Conservation (phyloP, 2,797 vertebrate genomes). For the Manis javanica region DNA sequence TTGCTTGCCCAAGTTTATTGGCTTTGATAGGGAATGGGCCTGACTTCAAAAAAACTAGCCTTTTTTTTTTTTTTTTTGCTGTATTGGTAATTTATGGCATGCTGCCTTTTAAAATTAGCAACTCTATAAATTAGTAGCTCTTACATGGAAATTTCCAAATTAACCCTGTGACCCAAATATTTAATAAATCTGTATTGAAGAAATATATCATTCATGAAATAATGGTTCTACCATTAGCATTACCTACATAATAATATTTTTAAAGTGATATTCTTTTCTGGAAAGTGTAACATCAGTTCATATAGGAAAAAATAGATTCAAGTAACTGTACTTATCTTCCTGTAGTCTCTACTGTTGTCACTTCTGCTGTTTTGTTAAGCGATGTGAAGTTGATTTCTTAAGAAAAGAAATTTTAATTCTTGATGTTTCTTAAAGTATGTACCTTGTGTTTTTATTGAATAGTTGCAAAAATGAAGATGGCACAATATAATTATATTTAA, state of each 20-base stretch:
- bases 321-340: slow-evolving; percentile 61
- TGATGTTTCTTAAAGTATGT: slow-evolving; percentile 68
- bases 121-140: slow-evolving; percentile 73
- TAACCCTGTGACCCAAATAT: slow-evolving; percentile 71
- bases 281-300: slow-evolving; percentile 71
- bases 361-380: slow-evolving; percentile 68
- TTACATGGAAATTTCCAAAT: slow-evolving; percentile 75
- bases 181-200: slow-evolving; percentile 72
- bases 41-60: slow-evolving; percentile 45
- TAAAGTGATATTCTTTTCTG: slow-evolving; percentile 64
- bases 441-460: neutral
- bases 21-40: slow-evolving; percentile 70
- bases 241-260: slow-evolving; percentile 70
- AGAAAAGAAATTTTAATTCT: slow-evolving; percentile 72
- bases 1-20: slow-evolving; percentile 59
- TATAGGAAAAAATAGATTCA: slow-evolving; percentile 74
- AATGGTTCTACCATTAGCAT: slow-evolving; percentile 46
- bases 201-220: slow-evolving; percentile 59
- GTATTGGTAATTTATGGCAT: slow-evolving; percentile 67
- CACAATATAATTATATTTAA: neutral
- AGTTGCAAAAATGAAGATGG: neutral
- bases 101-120: slow-evolving; percentile 71
- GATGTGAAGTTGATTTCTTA: slow-evolving; percentile 70
- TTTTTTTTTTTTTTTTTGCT: neutral
- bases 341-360: slow-evolving; percentile 58